A percentile compares a stretch with the other conserved stretches of the same genome.
Conservation (phyloP, 2,113 vertebrate species). For the Taurulus bubalis region DNA sequence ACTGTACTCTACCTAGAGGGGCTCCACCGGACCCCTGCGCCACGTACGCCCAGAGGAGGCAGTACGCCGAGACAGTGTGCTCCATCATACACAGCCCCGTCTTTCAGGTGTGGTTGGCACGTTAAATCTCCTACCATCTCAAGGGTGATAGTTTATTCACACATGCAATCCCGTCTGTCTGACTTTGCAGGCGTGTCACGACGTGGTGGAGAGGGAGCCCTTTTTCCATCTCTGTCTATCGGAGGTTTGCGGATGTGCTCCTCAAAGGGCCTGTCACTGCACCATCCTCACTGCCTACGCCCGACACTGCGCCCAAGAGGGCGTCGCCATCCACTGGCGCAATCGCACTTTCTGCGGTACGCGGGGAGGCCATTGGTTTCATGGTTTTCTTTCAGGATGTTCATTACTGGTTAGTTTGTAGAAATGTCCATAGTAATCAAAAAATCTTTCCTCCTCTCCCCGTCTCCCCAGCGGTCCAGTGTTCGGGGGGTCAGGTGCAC, state of each 20-base stretch:
- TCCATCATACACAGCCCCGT: conserved; percentile 74
- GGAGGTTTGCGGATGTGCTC: conserved; percentile 85
- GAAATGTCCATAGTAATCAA: background rate
- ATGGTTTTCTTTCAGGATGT: background rate
- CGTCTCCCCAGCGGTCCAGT: conserved; percentile 80
- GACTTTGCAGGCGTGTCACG: conserved; percentile 85
- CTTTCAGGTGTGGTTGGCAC: conserved; percentile 88
- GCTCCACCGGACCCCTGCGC: conserved; percentile 77
- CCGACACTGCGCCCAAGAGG: conserved; percentile 87
- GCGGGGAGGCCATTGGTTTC: background rate
- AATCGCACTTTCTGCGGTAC: conserved; percentile 89
- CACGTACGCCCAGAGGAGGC: conserved; percentile 80
- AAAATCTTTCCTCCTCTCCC: background rate
- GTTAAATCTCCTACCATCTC: background rate
- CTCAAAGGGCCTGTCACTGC: conserved; percentile 82
- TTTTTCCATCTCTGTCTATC: conserved; percentile 84
- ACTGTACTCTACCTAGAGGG: conserved; percentile 67
- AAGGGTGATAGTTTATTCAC: background rate
- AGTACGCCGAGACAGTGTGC: conserved; percentile 84
- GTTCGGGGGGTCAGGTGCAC: conserved; percentile 88
- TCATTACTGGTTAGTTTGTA: background rate
- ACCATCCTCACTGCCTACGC: conserved; percentile 85
- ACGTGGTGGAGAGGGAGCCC: conserved; percentile 85
- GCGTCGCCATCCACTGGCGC: conserved; percentile 82
- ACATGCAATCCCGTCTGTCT: background rate